Percentiles rank a stretch among this genome's conserved stretches.
phyloP scores from a whole-genome alignment of 2,113 vertebrate species.

The Columba janthina region DNA sequence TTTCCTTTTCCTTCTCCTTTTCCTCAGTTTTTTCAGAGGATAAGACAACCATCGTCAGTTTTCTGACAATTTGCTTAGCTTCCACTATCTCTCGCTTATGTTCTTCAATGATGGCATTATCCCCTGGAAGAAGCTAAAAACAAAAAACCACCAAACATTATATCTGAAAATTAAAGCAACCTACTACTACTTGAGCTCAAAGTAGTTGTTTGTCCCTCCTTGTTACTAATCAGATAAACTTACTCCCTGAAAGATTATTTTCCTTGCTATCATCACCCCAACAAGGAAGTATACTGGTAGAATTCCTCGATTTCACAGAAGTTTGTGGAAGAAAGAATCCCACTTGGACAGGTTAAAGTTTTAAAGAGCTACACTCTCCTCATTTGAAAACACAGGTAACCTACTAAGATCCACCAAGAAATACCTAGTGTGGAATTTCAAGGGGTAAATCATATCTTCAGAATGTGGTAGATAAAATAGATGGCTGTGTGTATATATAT shows the following conservation, averaged over 20 bases:
- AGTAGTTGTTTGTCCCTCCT: background rate
- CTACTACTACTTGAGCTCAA: background rate
- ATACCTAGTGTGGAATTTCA: background rate
- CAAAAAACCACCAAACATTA: background rate
- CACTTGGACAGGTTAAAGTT: background rate
- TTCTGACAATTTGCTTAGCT: conserved; percentile 95
- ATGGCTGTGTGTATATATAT: background rate
- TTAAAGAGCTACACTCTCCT: background rate
- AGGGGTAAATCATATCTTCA: background rate
- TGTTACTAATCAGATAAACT: background rate
- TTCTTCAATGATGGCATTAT: conserved; percentile 90
- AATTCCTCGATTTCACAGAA: background rate
- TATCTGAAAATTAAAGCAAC: background rate
- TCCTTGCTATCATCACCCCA: background rate
- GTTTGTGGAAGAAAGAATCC: background rate
- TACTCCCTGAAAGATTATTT: background rate
- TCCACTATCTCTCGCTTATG: conserved; percentile 92
- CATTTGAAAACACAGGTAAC: background rate
- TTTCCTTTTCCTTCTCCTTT: conserved; percentile 89
- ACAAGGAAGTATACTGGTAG: too few species aligned
- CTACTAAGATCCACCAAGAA: background rate
- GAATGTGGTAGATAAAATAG: background rate
- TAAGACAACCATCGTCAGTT: conserved; percentile 94
- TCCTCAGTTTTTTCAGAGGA: conserved; percentile 91
- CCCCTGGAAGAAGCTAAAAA: conserved; percentile 88